Conservation (phyloP, 2,888 invertebrate species). For the Sympetrum striolatum region DNA sequence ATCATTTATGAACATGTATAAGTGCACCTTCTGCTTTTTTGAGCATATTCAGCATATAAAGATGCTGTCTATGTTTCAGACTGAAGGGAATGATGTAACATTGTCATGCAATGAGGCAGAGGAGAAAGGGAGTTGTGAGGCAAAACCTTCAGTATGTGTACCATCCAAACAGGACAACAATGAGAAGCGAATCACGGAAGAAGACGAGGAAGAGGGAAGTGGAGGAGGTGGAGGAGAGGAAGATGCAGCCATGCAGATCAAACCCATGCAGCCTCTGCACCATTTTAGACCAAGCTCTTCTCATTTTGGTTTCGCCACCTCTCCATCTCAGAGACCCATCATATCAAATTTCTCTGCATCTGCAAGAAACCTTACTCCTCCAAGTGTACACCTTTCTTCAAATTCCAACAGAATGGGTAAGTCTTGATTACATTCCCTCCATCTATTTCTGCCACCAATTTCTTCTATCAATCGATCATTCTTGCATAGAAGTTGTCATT, state of each 20-base stretch:
- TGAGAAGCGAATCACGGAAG: not conserved
- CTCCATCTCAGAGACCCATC: not conserved
- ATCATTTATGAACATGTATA: too few species aligned
- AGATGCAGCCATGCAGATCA: slow-evolving; percentile 74
- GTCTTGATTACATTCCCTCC: not conserved
- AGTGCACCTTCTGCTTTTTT: not conserved
- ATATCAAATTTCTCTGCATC: slow-evolving; percentile 18
- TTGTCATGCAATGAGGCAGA: not conserved
- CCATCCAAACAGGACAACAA: slow-evolving; percentile 5
- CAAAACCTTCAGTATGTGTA: slow-evolving; percentile 22
- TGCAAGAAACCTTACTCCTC: slow-evolving; percentile 16
- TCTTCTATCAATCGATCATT: too few species aligned
- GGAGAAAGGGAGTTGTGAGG: not conserved
- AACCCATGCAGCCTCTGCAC: slow-evolving; percentile 88
- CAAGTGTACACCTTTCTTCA: slow-evolving; percentile 21
- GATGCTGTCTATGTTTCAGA: slow-evolving; percentile 34
- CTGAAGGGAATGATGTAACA: not conserved
- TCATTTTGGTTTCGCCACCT: not conserved
- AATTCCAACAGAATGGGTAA: slow-evolving; percentile 29
- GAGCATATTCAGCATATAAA: not conserved
- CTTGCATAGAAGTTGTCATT: too few species aligned
- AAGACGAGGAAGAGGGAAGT: slow-evolving; percentile 10
- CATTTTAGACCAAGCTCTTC: slow-evolving; percentile 49
- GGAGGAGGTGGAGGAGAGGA: slow-evolving; percentile 66
- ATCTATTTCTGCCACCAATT: too few species aligned